These are phyloP conservation scores for Aurelia sp. DNA, from an alignment of 30 jellyfish, hydroid and myxozoan species.

Conservation along the genomic window DNA sequence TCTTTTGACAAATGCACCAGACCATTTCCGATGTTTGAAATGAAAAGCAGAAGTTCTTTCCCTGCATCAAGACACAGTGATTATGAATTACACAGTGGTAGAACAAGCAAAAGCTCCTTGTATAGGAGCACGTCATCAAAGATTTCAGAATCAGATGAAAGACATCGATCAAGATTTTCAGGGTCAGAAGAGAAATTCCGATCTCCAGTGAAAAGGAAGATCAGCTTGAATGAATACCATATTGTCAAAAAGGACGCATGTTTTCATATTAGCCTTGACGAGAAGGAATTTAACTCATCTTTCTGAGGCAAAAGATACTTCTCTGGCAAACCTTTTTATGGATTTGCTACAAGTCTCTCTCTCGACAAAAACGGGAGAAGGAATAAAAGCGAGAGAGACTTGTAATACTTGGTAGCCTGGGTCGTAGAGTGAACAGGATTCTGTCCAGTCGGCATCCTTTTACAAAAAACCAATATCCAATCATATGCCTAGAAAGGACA, in stretches of 20 bases:
- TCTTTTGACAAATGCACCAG: slow-evolving; percentile 56
- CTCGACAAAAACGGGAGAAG: too few relatives aligned
- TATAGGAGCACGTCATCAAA: slow-evolving; percentile 55
- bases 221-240: slow-evolving; percentile 92
- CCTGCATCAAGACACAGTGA: slow-evolving; percentile 49
- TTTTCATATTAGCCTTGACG: slow-evolving; percentile 51
- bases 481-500: too few relatives aligned
- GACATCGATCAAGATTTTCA: slow-evolving; percentile 45
- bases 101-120: slow-evolving; percentile 58
- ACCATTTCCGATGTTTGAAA: slow-evolving; percentile 66
- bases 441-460: too few relatives aligned
- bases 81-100: slow-evolving; percentile 38
- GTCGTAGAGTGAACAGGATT: too few relatives aligned
- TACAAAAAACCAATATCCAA: too few relatives aligned
- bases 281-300: slow-evolving; percentile 57
- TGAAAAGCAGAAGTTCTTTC: slow-evolving; percentile 36
- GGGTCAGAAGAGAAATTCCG: slow-evolving; percentile 71
- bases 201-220: slow-evolving; percentile 90
- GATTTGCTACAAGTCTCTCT: too few relatives aligned
- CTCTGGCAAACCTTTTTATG: too few relatives aligned
- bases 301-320: not conserved
- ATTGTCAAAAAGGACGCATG: slow-evolving; percentile 79
- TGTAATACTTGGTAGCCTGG: too few relatives aligned
- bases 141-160: slow-evolving; percentile 49
- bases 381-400: too few relatives aligned